phyloP scores from a whole-genome alignment of 2,797 vertebrate genomes.

The Steatocranus sp. region DNA sequence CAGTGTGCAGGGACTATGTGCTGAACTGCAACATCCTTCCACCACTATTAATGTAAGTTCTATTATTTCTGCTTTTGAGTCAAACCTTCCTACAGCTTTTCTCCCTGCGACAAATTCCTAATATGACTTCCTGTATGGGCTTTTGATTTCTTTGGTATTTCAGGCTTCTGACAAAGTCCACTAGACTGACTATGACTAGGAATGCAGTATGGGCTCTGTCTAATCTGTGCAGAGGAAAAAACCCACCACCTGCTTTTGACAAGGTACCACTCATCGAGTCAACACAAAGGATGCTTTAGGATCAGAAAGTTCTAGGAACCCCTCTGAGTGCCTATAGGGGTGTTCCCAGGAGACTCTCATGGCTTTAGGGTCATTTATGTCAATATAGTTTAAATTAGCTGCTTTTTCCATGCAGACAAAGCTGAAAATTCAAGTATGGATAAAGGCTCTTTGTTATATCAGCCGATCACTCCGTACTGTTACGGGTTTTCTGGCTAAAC shows the following conservation, averaged over 20 bases:
- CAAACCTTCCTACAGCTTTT: not conserved
- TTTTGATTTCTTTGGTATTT: not conserved
- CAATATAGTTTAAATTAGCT: not conserved
- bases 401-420: not conserved
- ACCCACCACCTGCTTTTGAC: conserved; percentile 93
- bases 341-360: not conserved
- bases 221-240: conserved; percentile 97
- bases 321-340: not conserved
- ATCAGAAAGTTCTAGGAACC: not conserved
- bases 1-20: conserved; percentile 95
- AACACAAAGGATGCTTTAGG: not conserved
- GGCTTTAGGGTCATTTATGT: not conserved
- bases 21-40: conserved; percentile 95
- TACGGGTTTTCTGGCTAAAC: not conserved
- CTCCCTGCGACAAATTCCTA: not conserved
- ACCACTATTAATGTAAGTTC: conserved; percentile 89
- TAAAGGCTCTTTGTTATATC: not conserved
- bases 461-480: not conserved
- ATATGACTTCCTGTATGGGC: not conserved
- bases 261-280: conserved; percentile 75
- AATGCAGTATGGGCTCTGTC: conserved; percentile 98
- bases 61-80: not conserved
- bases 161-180: conserved; percentile 95
- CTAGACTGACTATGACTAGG: conserved; percentile 94
- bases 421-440: not conserved